Evolutionary conservation across 1,140 invertebrate genomes (phyloP).

Genomic region (Trichonephila inaurata): DNA sequence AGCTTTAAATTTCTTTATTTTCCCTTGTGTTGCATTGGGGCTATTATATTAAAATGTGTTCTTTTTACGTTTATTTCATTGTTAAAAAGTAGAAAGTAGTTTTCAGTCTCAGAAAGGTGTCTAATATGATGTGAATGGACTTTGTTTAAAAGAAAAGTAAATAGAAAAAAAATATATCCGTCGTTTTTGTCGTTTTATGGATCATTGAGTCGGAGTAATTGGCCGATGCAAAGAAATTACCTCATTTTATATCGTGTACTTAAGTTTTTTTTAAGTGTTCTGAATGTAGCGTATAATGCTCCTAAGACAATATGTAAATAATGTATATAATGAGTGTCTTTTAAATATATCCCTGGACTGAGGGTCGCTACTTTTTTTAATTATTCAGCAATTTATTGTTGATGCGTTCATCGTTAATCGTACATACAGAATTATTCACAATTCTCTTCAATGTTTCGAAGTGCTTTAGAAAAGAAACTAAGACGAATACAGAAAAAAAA

Average conservation of each 20-base stretch:
- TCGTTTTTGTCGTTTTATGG: neutral
- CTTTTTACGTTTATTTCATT: neutral
- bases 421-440: no score
- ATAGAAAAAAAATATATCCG: neutral
- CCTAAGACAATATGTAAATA: neutral
- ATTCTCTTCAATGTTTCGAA: no score
- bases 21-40: neutral
- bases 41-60: constrained; percentile 1
- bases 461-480: no score
- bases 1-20: neutral
- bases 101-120: neutral
- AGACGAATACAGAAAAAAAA: no score
- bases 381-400: no score
- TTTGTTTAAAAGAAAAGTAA: neutral
- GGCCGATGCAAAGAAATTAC: neutral
- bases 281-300: neutral
- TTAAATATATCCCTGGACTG: no score
- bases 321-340: no score
- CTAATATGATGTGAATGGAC: neutral
- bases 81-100: neutral
- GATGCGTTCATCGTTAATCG: no score
- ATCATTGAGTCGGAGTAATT: neutral
- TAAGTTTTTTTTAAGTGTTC: neutral
- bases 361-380: no score
- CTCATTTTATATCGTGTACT: neutral